Evolutionary conservation across 2,888 invertebrate species (phyloP), one percentile per base, ranked within the genome.

Genomic region (Megalurothrips usitatus): DNA sequence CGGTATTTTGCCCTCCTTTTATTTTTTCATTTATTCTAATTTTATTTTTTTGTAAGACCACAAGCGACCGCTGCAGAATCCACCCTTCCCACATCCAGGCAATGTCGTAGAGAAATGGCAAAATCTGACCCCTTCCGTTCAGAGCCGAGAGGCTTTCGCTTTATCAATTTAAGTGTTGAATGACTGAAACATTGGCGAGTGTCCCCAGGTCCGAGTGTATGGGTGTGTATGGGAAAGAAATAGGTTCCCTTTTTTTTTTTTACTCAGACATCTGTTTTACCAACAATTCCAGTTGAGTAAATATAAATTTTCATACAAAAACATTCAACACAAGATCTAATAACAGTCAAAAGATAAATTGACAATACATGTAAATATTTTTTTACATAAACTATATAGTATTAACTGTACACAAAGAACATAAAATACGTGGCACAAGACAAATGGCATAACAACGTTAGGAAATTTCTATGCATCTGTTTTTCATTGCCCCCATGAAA

Each of bases 341-440:
- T 75, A 75, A 75, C 68, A 75, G 68, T 75, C 68, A 75, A 26
- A 75, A 26, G 68, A 26, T 75, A 75, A 75, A 75, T 26, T 75
- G 23, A 75, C 26, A 75, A 75, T 75, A 75, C 68, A 75, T 75
- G 68, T 75, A 75, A 75, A 75, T 75, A 26, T 75, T 26, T 58
- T 58, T 75, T 26, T 75, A 75, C 68, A 75, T 75, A 75, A 75
- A 75, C 68, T 75, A 75, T 75, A 75, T 75, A 75, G 68, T 75
- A 75, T 75, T 23, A 75, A 75, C 68, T 75, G 68, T 75, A 75
- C 68, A 75, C 68, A 75, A 75, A 75, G 19, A 75, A 75, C 68
- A 23, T 75, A 75, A 23, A 75, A 75, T 75, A 75, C 12, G 68
- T 75, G 68, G 68, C 68, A 75, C 68, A 26, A 75, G 68, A 75